These are phyloP conservation scores for Branchinecta sandiegonensis DNA, from an alignment of 2,888 invertebrate genomes.

Conservation along the genomic window DNA sequence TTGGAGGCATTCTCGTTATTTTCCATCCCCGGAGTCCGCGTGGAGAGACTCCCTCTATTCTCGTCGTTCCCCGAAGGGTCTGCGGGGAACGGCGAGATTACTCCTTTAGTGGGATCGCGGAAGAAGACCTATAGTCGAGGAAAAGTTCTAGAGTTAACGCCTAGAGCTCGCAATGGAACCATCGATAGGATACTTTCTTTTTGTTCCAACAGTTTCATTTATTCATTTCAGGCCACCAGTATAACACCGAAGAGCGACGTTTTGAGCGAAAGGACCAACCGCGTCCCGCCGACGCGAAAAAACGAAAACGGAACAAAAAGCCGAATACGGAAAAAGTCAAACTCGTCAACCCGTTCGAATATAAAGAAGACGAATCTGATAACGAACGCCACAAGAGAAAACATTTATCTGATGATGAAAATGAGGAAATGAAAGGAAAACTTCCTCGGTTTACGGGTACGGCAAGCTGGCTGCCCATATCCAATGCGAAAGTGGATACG, in stretches of 20 bases:
- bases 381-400: constrained; percentile 18
- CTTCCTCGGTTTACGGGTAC: constrained; percentile 14
- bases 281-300: constrained; percentile 13
- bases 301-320: constrained; percentile 22
- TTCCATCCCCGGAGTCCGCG: too few relatives aligned
- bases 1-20: too few relatives aligned
- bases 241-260: background rate
- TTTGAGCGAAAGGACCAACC: constrained; percentile 7
- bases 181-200: too few relatives aligned
- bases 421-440: constrained; percentile 20
- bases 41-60: too few relatives aligned
- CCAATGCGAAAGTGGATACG: background rate
- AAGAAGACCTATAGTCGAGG: too few relatives aligned
- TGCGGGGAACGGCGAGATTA: too few relatives aligned
- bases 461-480: background rate
- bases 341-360: constrained; percentile 18
- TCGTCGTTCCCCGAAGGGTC: too few relatives aligned
- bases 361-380: constrained; percentile 23
- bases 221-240: background rate
- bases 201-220: background rate
- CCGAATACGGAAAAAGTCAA: constrained; percentile 23
- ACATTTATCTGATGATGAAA: constrained; percentile 26
- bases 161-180: too few relatives aligned
- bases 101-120: too few relatives aligned
- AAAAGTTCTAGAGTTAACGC: too few relatives aligned